Conservation (phyloP, 1,140 invertebrate genomes). For the Dendroctonus ponderosae region DNA sequence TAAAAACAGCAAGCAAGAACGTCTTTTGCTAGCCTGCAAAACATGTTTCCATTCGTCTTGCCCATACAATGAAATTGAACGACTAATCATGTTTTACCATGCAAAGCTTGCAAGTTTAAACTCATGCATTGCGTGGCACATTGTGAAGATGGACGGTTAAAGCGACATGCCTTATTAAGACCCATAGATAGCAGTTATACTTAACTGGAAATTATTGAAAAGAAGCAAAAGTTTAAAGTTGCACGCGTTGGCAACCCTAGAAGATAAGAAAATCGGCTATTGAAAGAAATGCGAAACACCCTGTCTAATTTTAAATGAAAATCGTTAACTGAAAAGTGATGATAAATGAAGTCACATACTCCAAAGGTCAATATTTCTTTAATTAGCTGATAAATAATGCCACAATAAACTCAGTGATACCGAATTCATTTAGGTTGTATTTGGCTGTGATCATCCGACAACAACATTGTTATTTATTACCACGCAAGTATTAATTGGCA, state of each 20-base stretch:
- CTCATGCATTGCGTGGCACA: not conserved
- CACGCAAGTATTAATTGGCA: too few species aligned
- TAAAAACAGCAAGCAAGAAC: not conserved
- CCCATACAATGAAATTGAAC: not conserved
- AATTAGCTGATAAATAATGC: too few species aligned
- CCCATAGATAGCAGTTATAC: constrained; percentile 1
- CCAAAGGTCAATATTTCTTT: too few species aligned
- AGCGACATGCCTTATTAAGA: not conserved
- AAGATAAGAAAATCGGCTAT: constrained; percentile 1
- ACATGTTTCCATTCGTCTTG: not conserved
- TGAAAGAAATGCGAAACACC: too few species aligned
- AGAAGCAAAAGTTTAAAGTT: constrained; percentile 14
- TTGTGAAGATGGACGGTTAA: not conserved
- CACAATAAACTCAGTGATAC: too few species aligned
- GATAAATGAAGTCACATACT: too few species aligned
- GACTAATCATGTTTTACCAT: not conserved
- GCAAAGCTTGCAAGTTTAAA: not conserved
- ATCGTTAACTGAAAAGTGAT: too few species aligned
- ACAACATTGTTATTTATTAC: too few species aligned
- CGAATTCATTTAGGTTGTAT: too few species aligned
- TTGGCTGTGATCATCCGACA: too few species aligned
- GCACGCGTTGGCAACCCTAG: constrained; percentile 23
- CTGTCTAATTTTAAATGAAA: too few species aligned
- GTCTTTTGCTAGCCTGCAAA: not conserved
- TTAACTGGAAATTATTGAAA: constrained; percentile 18